Conservation (phyloP, 2,113 vertebrate species). For the Microcebus murinus region DNA sequence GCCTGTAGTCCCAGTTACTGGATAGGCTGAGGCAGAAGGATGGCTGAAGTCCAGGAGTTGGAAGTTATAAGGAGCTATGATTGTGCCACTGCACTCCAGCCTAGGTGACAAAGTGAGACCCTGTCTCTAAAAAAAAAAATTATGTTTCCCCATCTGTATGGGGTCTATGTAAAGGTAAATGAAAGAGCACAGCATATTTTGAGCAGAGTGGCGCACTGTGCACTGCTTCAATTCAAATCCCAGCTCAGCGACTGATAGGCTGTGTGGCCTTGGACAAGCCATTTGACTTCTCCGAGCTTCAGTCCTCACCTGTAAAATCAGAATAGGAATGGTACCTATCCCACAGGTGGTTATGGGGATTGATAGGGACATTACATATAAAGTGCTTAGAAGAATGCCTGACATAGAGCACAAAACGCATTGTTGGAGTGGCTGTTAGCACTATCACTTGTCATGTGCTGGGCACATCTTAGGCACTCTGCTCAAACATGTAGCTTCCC, state of each 20-base stretch:
- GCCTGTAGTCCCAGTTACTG: neutral
- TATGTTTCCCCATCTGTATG: neutral
- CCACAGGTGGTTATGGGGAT: neutral
- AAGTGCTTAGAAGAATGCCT: neutral
- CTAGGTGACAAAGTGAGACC: neutral
- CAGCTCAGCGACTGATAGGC: neutral
- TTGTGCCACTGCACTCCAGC: neutral
- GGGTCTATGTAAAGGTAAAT: neutral
- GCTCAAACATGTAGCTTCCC: neutral
- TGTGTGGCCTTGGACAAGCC: neutral
- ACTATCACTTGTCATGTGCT: rapidly evolving
- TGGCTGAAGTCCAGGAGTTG: neutral
- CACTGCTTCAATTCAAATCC: neutral
- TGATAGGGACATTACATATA: too few relatives aligned
- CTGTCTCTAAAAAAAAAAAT: neutral
- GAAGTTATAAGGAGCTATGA: neutral
- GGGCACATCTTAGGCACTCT: neutral
- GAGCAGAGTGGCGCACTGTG: neutral
- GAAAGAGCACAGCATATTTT: neutral
- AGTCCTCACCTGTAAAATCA: neutral
- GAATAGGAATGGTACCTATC: neutral
- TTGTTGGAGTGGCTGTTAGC: rapidly evolving
- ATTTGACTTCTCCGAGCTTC: neutral
- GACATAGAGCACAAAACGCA: rapidly evolving
- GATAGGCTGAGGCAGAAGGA: neutral